Evolutionary conservation across 2,888 invertebrate genomes (phyloP), one percentile per base, ranked within the genome.

Genomic region (Pyrrhia umbra): DNA sequence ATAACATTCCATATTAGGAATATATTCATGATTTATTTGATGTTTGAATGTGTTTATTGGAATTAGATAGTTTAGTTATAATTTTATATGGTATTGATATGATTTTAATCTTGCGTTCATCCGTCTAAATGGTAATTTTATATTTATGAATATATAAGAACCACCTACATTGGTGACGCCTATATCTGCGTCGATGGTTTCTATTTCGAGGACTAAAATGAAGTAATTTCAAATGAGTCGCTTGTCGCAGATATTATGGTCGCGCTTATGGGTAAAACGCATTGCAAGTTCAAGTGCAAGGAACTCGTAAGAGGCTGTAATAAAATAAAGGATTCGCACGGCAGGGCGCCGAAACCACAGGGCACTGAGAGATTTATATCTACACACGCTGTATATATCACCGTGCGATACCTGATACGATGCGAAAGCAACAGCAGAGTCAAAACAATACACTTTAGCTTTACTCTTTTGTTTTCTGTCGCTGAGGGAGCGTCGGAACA

Each of bases 291-390:
- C 85, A 88, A 88, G 90, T 85, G 85, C 90, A 90, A 90, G 80
- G 83, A 87, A 88, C 89, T 87, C 89, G 83, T 89, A 89, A 89
- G 87, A 82, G 67, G 61, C 76, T 74, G 80, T 82, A 91, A 91
- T 90, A 90, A 91, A 90, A 90, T 89, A 88, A 91, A 88, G 84
- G 83, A 80, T 86, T 87, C 77, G 80, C 88, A 73, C 87, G 76
- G 85, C 88, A 87, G 85, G 88, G 82, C 80, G 84, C 85, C 86
- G 77, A 86, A 89, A 89, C 88, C 87, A 75, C 88, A 88, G 78
- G 73, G 76, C 81, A 67, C 77, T 78, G 75, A 70, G 77, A 82
- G 79, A 84, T 82, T 75, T 82, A 81, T 75, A 76, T 77, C 69
- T 82, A 79, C 73, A 74, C 71, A 70, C 63, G 60, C 56, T 66